Evolutionary conservation across 2,113 vertebrate genomes (phyloP), one percentile per base, ranked within the genome.

Genomic region (Oreocharis arfaki): DNA sequence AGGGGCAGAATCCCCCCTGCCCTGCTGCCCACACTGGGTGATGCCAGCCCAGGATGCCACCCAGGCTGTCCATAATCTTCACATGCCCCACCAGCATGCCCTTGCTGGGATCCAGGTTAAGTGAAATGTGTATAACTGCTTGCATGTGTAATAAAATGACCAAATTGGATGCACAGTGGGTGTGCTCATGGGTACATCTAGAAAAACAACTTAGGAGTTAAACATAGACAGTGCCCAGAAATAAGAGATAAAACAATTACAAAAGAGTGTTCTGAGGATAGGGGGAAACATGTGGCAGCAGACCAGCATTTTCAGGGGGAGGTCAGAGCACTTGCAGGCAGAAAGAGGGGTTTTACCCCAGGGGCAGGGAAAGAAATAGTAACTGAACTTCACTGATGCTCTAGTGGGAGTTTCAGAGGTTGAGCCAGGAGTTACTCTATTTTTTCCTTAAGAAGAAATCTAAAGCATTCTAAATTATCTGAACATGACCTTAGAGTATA

Each of bases 121-220:
- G 68, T 86, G 47, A 73, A 88, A 92, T 64, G 35, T 64, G 2
- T 37, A n/a, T 47, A 76, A 80, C 57, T 64, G 44, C 32, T 41
- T 73, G 30, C 84, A 87, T 70, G 49, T 17, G 28, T 73, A 94
- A 96, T 86, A 74, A 91, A 80, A 96, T 44, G 37, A 64, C 49
- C 78, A 94, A 94, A 84, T 32, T 47, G 59, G 80, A 95, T 56
- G 52, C 22, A 50, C 3, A 19, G 61, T 30, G 11, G 0, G 0
- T 67, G 39, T 15, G 6, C 42, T 74, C 17, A 37, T n/a, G 42
- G 39, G 57, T 49, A 53, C 79, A 55, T 74, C 87, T 64, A 92
- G 94, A 88, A 96, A 94, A 96, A 94, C 78, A 12, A 86, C 87
- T 97, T 96, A 53, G 92, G 92, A 96, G 97, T 97, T 96, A 97